These are phyloP conservation scores for Drosophila orena DNA, from an alignment of 1,140 invertebrate genomes.

Conservation along the genomic window DNA sequence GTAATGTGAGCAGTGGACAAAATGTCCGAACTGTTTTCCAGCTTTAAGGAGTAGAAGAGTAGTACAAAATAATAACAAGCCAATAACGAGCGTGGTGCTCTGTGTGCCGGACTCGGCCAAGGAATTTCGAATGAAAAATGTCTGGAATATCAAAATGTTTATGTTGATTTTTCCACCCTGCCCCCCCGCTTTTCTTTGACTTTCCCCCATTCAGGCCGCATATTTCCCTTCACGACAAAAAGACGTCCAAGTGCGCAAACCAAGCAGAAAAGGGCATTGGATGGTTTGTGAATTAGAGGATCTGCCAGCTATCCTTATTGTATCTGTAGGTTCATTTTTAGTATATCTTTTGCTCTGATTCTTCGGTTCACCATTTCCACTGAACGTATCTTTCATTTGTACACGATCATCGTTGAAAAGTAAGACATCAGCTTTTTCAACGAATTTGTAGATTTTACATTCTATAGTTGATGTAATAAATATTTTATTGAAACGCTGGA, in stretches of 20 bases:
- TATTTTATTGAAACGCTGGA: no score
- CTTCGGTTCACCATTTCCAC: no score
- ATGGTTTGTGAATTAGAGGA: neutral
- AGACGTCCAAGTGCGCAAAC: neutral
- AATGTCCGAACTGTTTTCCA: neutral
- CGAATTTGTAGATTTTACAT: no score
- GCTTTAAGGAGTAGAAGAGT: slow-evolving; percentile 24
- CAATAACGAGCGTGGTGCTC: slow-evolving; percentile 6
- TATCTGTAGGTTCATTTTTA: no score
- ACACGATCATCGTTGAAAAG: no score
- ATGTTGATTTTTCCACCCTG: slow-evolving; percentile 51
- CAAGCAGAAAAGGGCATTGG: neutral
- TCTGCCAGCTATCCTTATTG: no score
- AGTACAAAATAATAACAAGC: slow-evolving; percentile 51
- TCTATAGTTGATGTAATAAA: no score
- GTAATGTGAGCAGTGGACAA: neutral
- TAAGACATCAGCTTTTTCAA: no score
- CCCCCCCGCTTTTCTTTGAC: neutral
- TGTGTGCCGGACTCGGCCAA: slow-evolving; percentile 5
- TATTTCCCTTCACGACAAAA: neutral
- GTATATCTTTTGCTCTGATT: no score
- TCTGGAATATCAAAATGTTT: slow-evolving; percentile 60
- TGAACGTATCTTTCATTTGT: no score
- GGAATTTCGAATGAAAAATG: slow-evolving; percentile 72
- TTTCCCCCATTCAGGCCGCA: neutral